Evolutionary conservation across 2,888 invertebrate genomes (phyloP).

Genomic region (Urechis unicinctus): DNA sequence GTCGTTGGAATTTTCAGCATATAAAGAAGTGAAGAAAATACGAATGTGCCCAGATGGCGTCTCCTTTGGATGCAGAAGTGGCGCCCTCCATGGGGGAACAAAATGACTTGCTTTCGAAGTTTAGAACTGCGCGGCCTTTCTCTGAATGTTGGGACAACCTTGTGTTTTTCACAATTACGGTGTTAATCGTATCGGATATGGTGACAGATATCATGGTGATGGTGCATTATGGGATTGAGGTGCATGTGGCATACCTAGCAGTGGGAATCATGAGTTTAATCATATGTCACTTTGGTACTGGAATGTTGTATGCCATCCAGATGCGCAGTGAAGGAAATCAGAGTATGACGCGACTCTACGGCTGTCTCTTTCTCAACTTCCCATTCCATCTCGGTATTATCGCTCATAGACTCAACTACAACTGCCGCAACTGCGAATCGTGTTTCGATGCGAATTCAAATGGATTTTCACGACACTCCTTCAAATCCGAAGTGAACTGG

Average conservation of each 20-base stretch:
- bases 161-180: constrained; percentile 3
- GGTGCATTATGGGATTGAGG: constrained; percentile 6
- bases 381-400: constrained; percentile 17
- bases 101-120: background rate
- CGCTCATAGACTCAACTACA: constrained; percentile 3
- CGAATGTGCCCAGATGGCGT: too few species aligned
- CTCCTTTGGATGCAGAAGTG: background rate
- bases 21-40: too few species aligned
- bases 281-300: constrained; percentile 1
- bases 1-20: too few species aligned
- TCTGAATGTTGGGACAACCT: background rate
- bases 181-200: constrained; percentile 10
- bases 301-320: constrained; percentile 9
- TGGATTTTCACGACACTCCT: background rate
- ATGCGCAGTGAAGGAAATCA: background rate
- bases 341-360: constrained; percentile 2
- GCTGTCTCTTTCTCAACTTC: constrained; percentile 13
- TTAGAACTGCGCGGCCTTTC: background rate
- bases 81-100: background rate
- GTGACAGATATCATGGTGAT: constrained; percentile 14
- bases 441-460: background rate
- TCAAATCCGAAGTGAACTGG: constrained; percentile 7
- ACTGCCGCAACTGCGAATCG: background rate
- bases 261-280: constrained; percentile 4
- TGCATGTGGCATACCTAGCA: constrained; percentile 4